Base-by-base conservation (phyloP, 1,140 invertebrate genomes). In the Proctacanthus coquilletti region DNA sequence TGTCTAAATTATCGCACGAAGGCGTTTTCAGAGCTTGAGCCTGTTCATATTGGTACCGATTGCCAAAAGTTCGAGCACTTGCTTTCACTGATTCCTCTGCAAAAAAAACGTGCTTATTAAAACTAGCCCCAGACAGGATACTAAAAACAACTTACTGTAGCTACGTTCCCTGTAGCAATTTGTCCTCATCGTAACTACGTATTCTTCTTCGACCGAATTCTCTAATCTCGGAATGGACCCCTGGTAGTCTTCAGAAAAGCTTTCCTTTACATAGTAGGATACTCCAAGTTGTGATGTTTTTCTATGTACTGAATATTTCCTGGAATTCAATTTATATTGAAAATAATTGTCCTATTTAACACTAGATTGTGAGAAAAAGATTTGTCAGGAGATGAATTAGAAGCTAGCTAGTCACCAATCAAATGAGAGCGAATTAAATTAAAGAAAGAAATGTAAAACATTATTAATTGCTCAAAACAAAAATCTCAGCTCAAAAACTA, bases 251-350 rank as follows among this genome's bases (percentile, higher is more conserved):
- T 13, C 35, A 11, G 42, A 38, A 69, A 96, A 96, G 59, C 89
- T 89, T 42, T 88, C 83, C 61, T 92, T 93, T 19, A 98, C 91
- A 63, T 79, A 98, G 63, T 96, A 98, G 6, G 84, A 76, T 30
- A 98, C 36, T n/a, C 74, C 70, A 19, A 87, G 59, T 49, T 81
- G 74, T 45, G 68, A 59, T 18, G 85, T 86, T 42, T 68, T 70
- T 57, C 77, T 68, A 45, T 70, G 63, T 40, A 84, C 63, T 18
- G 73, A 65, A 63, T 86, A 91, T 71, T 88, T 89, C 34, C 82
- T 87, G 45, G 30, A 45, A 41, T 35, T n/a, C n/a, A n/a, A n/a
- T n/a, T n/a, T n/a, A n/a, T n/a, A n/a, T n/a, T n/a, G n/a, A n/a
- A n/a, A n/a, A n/a, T n/a, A n/a, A n/a, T n/a, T n/a, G n/a, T n/a